Evolutionary conservation across 2,113 vertebrate species (phyloP).

Genomic region (Caranx melampygus): DNA sequence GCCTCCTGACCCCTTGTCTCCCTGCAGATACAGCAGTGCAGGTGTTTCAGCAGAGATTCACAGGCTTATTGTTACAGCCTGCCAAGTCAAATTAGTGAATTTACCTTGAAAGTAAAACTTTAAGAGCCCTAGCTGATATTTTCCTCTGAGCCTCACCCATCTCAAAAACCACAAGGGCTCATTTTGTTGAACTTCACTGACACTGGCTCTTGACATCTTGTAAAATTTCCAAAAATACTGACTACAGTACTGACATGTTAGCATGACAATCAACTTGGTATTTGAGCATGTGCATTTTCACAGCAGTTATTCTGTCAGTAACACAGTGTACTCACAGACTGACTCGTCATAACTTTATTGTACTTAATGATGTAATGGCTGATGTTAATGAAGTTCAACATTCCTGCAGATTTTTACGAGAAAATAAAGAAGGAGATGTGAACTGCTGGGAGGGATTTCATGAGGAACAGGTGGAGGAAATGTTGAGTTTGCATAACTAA

Average conservation of each 20-base stretch:
- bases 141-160: neutral
- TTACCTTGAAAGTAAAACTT: slow-evolving; percentile 3
- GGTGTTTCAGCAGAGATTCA: neutral
- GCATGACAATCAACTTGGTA: too few relatives aligned
- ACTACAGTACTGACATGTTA: neutral
- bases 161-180: slow-evolving; percentile 1
- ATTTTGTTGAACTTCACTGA: neutral
- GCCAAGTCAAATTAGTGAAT: slow-evolving; percentile 15
- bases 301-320: neutral
- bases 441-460: neutral
- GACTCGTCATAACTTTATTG: neutral
- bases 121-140: neutral
- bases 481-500: neutral
- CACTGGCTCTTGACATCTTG: neutral
- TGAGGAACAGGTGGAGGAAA: neutral
- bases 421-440: neutral
- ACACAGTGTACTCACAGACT: neutral
- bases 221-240: neutral
- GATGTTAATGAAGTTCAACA: slow-evolving; percentile 1
- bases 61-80: neutral
- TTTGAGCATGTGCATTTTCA: neutral
- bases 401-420: neutral
- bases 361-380: neutral
- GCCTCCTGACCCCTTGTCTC: slow-evolving; percentile 41
- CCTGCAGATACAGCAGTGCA: slow-evolving; percentile 15